A percentile compares a stretch with the other conserved stretches of the same genome.
phyloP scores from a whole-genome alignment of 23 tunicate species.

The Ciona savignyi region DNA sequence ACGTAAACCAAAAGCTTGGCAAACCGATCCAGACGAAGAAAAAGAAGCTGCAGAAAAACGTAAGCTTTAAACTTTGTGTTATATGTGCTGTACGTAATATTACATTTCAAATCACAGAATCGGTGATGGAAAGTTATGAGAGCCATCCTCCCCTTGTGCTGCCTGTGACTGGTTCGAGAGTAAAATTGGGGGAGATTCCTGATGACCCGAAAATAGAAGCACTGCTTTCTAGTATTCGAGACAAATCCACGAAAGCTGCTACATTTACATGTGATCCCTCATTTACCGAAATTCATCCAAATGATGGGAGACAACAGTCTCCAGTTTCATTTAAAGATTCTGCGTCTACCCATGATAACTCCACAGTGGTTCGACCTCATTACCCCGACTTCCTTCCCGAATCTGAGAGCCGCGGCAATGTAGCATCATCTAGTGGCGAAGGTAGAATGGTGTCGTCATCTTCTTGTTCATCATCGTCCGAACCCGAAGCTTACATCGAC shows the following conservation, averaged over 20 bases:
- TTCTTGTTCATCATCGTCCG: conserved; percentile 43
- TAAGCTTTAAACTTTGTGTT: background rate
- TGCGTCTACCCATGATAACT: background rate
- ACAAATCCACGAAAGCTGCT: background rate
- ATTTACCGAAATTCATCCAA: background rate
- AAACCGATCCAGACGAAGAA: conserved; percentile 25
- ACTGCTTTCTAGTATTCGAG: background rate
- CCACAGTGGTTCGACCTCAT: background rate
- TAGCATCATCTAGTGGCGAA: conserved; percentile 10
- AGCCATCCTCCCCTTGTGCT: conserved; percentile 85
- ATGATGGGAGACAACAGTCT: background rate
- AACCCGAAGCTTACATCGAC: conserved; percentile 38
- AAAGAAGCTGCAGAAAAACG: background rate
- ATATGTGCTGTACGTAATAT: no score
- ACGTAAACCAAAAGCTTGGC: conserved; percentile 48
- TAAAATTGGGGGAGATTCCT: conserved; percentile 24
- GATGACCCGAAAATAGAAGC: conserved; percentile 12
- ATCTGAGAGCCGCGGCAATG: background rate
- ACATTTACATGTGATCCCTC: no score
- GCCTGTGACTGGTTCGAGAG: conserved; percentile 46
- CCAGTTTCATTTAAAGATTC: background rate
- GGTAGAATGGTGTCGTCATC: conserved; percentile 37
- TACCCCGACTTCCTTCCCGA: background rate
- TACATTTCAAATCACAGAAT: conserved; percentile 18
- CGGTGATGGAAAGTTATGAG: conserved; percentile 82